Conservation (phyloP, 1,140 invertebrate species). For the Drosophila mojavensis region DNA sequence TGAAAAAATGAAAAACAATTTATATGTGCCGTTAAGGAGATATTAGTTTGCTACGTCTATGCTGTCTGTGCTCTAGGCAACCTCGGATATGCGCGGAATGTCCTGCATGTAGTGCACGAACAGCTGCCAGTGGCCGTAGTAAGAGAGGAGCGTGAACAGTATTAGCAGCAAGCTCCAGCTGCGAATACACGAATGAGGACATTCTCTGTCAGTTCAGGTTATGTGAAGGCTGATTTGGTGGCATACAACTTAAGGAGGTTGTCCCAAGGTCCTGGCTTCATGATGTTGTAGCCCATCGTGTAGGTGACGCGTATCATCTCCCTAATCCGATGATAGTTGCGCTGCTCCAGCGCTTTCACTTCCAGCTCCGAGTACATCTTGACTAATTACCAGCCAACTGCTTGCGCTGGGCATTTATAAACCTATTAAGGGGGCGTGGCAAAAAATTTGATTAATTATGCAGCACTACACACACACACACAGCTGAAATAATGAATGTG, state of each 20-base stretch:
- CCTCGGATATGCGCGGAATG: slow-evolving; percentile 48
- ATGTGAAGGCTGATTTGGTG: neutral
- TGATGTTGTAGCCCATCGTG: slow-evolving; percentile 64
- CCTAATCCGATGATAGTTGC: slow-evolving; percentile 63
- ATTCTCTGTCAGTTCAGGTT: neutral
- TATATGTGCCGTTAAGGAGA: slow-evolving; percentile 16
- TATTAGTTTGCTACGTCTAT: neutral
- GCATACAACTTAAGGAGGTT: slow-evolving; percentile 53
- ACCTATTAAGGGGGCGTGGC: slow-evolving; percentile 46
- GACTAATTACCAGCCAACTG: slow-evolving; percentile 58
- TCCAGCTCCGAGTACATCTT: slow-evolving; percentile 60
- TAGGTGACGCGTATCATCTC: slow-evolving; percentile 66
- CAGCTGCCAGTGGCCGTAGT: slow-evolving; percentile 71
- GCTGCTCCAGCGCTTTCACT: slow-evolving; percentile 35
- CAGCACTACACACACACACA: neutral
- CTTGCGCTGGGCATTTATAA: slow-evolving; percentile 61
- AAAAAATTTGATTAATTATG: slow-evolving; percentile 46
- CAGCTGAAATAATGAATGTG: slow-evolving; percentile 19
- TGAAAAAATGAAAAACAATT: slow-evolving; percentile 41
- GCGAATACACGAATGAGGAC: neutral
- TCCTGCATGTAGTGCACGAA: slow-evolving; percentile 51
- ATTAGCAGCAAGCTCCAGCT: slow-evolving; percentile 66
- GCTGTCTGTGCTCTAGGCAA: neutral
- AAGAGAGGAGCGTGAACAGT: slow-evolving; percentile 47
- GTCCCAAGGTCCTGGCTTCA: slow-evolving; percentile 44